Evolutionary conservation across 2,797 vertebrate genomes (phyloP), one percentile per base, ranked within the genome.

Genomic region (Gymnopithys bicolor): DNA sequence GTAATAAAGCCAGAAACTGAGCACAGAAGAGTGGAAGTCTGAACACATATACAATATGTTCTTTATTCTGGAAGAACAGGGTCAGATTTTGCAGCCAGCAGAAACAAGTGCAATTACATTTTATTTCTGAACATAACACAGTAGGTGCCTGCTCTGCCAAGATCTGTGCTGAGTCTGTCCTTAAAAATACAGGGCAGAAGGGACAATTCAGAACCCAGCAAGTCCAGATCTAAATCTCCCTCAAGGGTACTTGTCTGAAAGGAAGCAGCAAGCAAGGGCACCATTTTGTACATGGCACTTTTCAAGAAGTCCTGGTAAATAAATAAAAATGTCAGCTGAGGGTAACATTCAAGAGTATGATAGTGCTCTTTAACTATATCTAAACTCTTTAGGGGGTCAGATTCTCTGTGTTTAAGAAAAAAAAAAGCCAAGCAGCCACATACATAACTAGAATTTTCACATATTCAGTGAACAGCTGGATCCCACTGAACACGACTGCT

Each of bases 1-100:
- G 60, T 53, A 77, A 90, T 79, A 90, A 94, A 92, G 56, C 56
- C 79, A 88, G 62, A 88, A 88, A 60, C n/a, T 33, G 25, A 79
- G 60, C 45, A 86, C 12, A 59, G 84, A 46, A 87, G 30, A 76
- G n/a, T n/a, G 24, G 39, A 93, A 89, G 25, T 27, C 73, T 55
- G 76, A 89, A 71, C 53, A 87, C 18, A 53, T 7, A 39, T 2
- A 77, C 15, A 62, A 2, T 75, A 62, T 22, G 37, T 37, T 94
- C 59, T 73, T 90, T 75, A 69, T 91, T 78, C 69, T 76, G 39
- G 33, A 86, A 23, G 37, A 64, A 85, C 11, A 2, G 2, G 43
- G 76, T 41, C 58, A 77, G 22, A 73, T 75, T 89, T 58, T 85
- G 53, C 49, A 95, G 48, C 45, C 64, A 67, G 81, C 56, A 93